These are phyloP conservation scores for Ditula angustiorana DNA, from an alignment of 2,888 invertebrate genomes.

Conservation along the genomic window DNA sequence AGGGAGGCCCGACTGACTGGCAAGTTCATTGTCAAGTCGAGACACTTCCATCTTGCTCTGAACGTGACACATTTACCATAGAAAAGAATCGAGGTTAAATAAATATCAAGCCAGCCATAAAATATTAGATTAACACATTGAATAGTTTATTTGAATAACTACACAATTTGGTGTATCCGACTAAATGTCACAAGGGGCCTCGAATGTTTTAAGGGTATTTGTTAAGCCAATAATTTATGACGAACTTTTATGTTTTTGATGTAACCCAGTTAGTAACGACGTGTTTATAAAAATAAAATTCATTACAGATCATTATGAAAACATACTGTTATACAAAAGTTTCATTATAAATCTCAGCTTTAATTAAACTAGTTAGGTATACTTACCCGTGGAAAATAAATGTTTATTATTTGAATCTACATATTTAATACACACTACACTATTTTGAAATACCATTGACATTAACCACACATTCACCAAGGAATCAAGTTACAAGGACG, in stretches of 20 bases:
- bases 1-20: constrained; percentile 64
- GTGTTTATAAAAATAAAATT: constrained; percentile 71
- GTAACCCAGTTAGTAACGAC: constrained; percentile 66
- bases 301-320: constrained; percentile 59
- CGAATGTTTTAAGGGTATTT: constrained; percentile 53
- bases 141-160: constrained; percentile 54
- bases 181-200: constrained; percentile 50
- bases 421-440: too few relatives aligned
- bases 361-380: constrained; percentile 20
- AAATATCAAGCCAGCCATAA: constrained; percentile 56
- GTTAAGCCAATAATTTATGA: constrained; percentile 65
- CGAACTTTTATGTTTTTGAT: constrained; percentile 49
- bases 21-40: constrained; percentile 71
- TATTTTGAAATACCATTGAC: background rate
- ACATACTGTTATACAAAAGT: constrained; percentile 59
- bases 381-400: background rate
- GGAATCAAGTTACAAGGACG: background rate
- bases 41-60: constrained; percentile 62
- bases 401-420: background rate
- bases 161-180: constrained; percentile 44
- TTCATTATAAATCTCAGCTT: constrained; percentile 13
- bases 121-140: constrained; percentile 51
- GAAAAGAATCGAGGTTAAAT: constrained; percentile 61
- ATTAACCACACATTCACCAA: background rate
- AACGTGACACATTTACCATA: constrained; percentile 66